phyloP scores from a whole-genome alignment of 2,113 vertebrate species.

The Melanocharis versteri region DNA sequence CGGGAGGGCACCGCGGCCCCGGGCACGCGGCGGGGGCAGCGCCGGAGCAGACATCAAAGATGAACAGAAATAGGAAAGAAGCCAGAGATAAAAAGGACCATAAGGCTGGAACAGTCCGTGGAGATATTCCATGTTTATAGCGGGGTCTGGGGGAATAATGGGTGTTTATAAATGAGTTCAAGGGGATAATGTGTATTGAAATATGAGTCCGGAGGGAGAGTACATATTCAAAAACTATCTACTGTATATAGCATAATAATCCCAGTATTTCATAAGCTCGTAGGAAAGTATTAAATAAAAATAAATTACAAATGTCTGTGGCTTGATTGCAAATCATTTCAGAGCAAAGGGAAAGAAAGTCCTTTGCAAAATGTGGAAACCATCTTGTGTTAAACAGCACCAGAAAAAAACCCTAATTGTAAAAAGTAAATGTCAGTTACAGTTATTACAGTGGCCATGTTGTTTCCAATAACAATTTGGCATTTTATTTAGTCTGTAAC shows the following conservation, averaged over 20 bases:
- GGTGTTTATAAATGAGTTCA: slow-evolving; percentile 66
- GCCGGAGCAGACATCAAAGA: slow-evolving; percentile 5
- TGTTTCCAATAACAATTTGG: slow-evolving; percentile 86
- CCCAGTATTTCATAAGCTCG: slow-evolving; percentile 68
- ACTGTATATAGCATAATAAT: slow-evolving; percentile 63
- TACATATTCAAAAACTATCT: slow-evolving; percentile 61
- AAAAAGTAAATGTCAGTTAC: slow-evolving; percentile 80
- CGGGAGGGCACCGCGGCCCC: neutral
- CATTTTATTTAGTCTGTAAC: slow-evolving; percentile 86
- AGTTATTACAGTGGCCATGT: slow-evolving; percentile 79
- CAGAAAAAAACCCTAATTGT: slow-evolving; percentile 79
- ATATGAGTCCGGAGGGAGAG: slow-evolving; percentile 48
- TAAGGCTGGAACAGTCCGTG: slow-evolving; percentile 10
- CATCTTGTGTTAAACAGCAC: slow-evolving; percentile 75
- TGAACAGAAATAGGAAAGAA: neutral
- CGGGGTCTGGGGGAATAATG: slow-evolving; percentile 36
- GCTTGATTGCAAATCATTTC: slow-evolving; percentile 70
- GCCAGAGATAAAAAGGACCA: slow-evolving; percentile 50
- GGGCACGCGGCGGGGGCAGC: neutral
- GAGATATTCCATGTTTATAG: slow-evolving; percentile 47
- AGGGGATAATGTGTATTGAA: slow-evolving; percentile 64
- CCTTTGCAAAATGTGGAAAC: slow-evolving; percentile 73
- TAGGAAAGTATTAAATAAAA: slow-evolving; percentile 75
- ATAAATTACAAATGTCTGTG: slow-evolving; percentile 71
- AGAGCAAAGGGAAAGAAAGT: slow-evolving; percentile 30